Percentiles rank a stretch among this genome's conserved stretches.
phyloP scores from a whole-genome alignment of 2,113 vertebrate genomes.

The Peucedramus taeniatus region DNA sequence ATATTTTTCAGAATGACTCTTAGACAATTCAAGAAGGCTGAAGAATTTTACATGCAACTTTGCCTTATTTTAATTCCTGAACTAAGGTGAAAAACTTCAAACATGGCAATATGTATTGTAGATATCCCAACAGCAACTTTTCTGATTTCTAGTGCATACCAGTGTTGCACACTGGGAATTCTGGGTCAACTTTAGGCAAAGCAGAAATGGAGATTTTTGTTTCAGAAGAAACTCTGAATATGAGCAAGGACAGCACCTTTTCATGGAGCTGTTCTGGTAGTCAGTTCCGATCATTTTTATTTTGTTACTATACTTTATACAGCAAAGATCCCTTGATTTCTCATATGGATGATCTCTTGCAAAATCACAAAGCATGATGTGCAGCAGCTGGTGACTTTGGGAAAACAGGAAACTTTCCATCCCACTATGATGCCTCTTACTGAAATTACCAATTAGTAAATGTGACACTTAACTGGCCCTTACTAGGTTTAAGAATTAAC shows the following conservation, averaged over 20 bases:
- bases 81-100: constrained; percentile 3
- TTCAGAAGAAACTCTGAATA: background rate
- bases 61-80: background rate
- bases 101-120: background rate
- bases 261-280: background rate
- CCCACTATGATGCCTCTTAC: background rate
- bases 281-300: background rate
- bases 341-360: background rate
- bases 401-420: background rate
- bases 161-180: background rate
- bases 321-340: background rate
- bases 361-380: background rate
- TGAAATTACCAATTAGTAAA: background rate
- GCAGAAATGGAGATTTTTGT: background rate
- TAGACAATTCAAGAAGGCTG: background rate
- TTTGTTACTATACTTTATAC: background rate
- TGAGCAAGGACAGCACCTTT: background rate
- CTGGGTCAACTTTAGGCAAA: background rate
- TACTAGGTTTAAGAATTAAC: background rate
- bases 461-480: background rate
- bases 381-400: background rate
- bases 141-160: background rate
- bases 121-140: background rate
- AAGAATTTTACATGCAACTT: background rate
- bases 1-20: background rate